phyloP scores from a whole-genome alignment of 2,113 vertebrate species.

The Scartelaos histophorus region DNA sequence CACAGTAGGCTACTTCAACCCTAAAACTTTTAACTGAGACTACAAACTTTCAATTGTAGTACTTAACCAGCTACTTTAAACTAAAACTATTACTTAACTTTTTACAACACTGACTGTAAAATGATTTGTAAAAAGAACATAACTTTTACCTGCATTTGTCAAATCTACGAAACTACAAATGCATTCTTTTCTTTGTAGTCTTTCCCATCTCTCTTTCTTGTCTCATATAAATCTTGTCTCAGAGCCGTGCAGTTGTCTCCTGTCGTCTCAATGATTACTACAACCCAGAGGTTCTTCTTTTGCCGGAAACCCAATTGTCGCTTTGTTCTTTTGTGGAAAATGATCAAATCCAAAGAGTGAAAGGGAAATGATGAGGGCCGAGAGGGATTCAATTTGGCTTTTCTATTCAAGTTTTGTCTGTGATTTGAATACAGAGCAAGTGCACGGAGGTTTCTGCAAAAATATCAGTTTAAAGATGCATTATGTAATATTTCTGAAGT shows the following conservation, averaged over 20 bases:
- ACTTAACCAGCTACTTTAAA: too few relatives aligned
- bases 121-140: background rate
- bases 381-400: background rate
- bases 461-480: background rate
- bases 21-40: too few relatives aligned
- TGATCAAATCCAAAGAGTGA: background rate
- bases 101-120: too few relatives aligned
- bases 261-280: background rate
- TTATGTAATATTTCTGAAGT: too few relatives aligned
- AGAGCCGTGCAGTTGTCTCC: background rate
- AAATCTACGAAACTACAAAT: background rate
- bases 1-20: too few relatives aligned
- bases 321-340: conserved; percentile 5
- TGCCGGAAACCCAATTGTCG: background rate
- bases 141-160: background rate
- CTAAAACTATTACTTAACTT: too few relatives aligned
- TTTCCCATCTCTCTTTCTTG: background rate
- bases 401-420: background rate
- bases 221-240: background rate
- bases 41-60: too few relatives aligned
- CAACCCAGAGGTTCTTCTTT: background rate
- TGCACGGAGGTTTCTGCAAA: background rate
- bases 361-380: background rate
- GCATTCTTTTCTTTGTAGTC: background rate
- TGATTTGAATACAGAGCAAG: background rate